Evolutionary conservation across 2,888 invertebrate species (phyloP), one percentile per base, ranked within the genome.

Genomic region (Andrena bicolor): DNA sequence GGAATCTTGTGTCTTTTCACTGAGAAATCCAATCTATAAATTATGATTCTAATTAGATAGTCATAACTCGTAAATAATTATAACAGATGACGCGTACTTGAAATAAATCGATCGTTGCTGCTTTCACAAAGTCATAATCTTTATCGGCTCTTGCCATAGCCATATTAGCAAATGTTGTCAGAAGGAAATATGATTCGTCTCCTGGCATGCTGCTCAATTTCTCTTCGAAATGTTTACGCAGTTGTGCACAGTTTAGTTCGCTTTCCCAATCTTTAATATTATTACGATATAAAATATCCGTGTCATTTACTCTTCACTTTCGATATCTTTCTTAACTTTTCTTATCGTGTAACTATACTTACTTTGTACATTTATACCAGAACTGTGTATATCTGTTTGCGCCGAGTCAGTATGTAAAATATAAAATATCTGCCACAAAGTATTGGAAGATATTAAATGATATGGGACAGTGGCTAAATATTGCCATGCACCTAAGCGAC

Each of bases 121-220:
- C 94, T 90, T 95, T 94, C 66, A 97, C 95, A 89, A 97, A 96
- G 32, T 95, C 94, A 90, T 95, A 95, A 90, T 97, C 97, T 66
- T 94, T 94, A 7, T 94, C 92, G 41, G 94, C 91, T 81, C 97
- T 94, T 3, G 96, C 95, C 90, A 96, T 94, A 13, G 97, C 97
- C 97, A 98, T 97, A 93, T 97, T 97, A 60, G 97, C 96, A 91
- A 97, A 96, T 2, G 97, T 96, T 80, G 97, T 97, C 68, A 98
- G 92, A 64, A 97, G 94, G 94, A 97, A 97, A 91, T 97, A 97
- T 68, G 96, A 95, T 92, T 98, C 97, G 72, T 96, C 96, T 61
- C 96, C 96, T 0, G 96, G 96, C 90, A 97, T 94, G 73, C 94
- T 94, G 35, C 95, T 94, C 78, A 97, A 93, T 83, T 96, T 96